phyloP scores from a whole-genome alignment of 2,888 invertebrate genomes.

The Noctuana brunneofusca region DNA sequence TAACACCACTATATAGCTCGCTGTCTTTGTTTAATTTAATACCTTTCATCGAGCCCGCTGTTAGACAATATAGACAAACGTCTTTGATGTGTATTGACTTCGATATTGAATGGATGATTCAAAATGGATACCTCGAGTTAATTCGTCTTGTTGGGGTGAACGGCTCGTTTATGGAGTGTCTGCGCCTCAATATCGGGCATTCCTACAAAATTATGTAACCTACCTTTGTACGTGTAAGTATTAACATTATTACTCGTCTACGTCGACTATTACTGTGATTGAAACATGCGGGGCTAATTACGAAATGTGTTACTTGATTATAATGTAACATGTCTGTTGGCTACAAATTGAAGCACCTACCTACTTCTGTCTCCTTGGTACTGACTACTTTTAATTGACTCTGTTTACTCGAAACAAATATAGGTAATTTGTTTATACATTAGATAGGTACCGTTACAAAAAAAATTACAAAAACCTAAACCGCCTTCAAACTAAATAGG shows the following conservation, averaged over 20 bases:
- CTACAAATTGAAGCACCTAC: too few relatives aligned
- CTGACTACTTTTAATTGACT: not conserved
- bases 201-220: slow-evolving; percentile 23
- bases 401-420: too few relatives aligned
- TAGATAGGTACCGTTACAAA: too few relatives aligned
- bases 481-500: too few relatives aligned
- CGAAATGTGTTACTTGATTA: slow-evolving; percentile 12
- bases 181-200: slow-evolving; percentile 26
- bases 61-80: slow-evolving; percentile 32
- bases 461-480: too few relatives aligned
- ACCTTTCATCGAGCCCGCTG: slow-evolving; percentile 19
- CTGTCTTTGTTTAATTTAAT: slow-evolving; percentile 22
- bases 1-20: not conserved
- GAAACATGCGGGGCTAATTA: slow-evolving; percentile 8
- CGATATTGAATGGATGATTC: slow-evolving; percentile 25
- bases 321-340: slow-evolving; percentile 1
- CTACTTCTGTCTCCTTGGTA: too few relatives aligned
- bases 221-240: slow-evolving; percentile 2
- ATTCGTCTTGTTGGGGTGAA: slow-evolving; percentile 32
- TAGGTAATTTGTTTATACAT: too few relatives aligned
- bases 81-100: slow-evolving; percentile 34
- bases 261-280: too few relatives aligned
- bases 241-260: slow-evolving; percentile 3
- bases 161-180: slow-evolving; percentile 27
- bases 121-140: slow-evolving; percentile 31